Evolutionary conservation across 1,140 invertebrate genomes (phyloP).

Genomic region (Drosophila mojavensis): DNA sequence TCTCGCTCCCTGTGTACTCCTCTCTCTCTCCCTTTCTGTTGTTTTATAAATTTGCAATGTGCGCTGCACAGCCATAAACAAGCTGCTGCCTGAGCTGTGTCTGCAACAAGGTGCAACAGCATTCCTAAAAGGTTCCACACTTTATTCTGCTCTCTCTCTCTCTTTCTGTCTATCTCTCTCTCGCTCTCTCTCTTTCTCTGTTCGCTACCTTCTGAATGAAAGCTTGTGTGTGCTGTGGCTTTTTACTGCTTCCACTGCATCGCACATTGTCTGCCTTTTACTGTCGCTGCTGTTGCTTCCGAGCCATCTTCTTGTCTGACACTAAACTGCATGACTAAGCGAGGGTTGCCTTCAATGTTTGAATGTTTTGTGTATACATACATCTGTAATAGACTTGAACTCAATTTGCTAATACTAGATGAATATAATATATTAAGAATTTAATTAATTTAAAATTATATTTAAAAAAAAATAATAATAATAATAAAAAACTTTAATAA

Average conservation of each 20-base stretch:
- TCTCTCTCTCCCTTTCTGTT: background rate
- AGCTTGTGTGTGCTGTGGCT: conserved; percentile 6
- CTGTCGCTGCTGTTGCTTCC: conserved; percentile 35
- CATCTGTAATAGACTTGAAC: too few relatives aligned
- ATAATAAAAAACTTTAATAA: too few relatives aligned
- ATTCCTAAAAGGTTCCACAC: conserved; percentile 50
- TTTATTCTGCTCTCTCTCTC: conserved; percentile 13
- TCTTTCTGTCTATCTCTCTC: conserved; percentile 9
- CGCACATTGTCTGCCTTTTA: conserved; percentile 22
- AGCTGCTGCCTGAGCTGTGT: conserved; percentile 16
- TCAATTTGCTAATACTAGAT: too few relatives aligned
- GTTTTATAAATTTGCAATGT: conserved; percentile 51
- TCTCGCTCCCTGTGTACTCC: background rate
- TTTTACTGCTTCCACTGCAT: conserved; percentile 9
- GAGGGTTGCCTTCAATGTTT: conserved; percentile 7
- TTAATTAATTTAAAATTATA: too few relatives aligned
- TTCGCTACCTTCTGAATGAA: conserved; percentile 7
- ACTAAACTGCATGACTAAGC: conserved; percentile 12
- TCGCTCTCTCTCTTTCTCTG: conserved; percentile 13
- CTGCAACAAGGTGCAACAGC: conserved; percentile 66
- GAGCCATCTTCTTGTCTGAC: conserved; percentile 31
- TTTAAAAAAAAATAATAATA: too few relatives aligned
- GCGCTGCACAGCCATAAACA: conserved; percentile 69
- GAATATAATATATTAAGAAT: too few relatives aligned
- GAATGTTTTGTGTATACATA: background rate